Conservation (phyloP, 2,888 invertebrate genomes). For the Nebria brevicollis region DNA sequence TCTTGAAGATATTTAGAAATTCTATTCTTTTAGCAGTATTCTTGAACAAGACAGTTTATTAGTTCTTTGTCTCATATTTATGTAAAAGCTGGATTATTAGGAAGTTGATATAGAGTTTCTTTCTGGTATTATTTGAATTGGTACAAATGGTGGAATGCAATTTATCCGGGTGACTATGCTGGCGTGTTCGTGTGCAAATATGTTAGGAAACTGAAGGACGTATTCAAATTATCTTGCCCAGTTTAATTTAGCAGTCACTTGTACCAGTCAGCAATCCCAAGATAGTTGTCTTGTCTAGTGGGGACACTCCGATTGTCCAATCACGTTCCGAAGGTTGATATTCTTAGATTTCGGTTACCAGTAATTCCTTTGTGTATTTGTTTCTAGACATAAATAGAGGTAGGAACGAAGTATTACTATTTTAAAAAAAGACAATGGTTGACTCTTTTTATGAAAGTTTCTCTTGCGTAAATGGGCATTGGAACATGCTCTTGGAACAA, state of each 20-base stretch:
- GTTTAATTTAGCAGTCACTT: constrained; percentile 14
- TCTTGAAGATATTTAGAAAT: not conserved
- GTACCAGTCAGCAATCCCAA: constrained; percentile 8
- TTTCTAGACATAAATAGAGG: not conserved
- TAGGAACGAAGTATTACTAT: not conserved
- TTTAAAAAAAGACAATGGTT: not conserved
- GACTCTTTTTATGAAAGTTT: not conserved
- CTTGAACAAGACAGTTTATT: not conserved
- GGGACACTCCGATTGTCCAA: not conserved
- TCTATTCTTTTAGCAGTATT: not conserved
- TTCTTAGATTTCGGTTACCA: not conserved
- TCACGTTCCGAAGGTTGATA: constrained; percentile 2
- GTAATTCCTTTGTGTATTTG: not conserved
- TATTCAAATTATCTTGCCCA: constrained; percentile 20
- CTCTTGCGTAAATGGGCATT: not conserved
- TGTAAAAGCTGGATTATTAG: not conserved
- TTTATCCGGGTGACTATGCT: not conserved
- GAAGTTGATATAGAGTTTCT: not conserved
- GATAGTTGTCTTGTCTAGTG: not conserved
- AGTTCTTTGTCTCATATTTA: not conserved
- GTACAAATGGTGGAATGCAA: not conserved
- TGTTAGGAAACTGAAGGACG: constrained; percentile 15
- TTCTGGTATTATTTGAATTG: not conserved
- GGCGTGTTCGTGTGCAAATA: not conserved
- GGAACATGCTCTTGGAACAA: not conserved